A percentile compares a stretch with the other conserved stretches of the same genome.
Evolutionary conservation across 2,113 vertebrate genomes (phyloP).

Genomic region (Oncorhynchus gorbuscha): DNA sequence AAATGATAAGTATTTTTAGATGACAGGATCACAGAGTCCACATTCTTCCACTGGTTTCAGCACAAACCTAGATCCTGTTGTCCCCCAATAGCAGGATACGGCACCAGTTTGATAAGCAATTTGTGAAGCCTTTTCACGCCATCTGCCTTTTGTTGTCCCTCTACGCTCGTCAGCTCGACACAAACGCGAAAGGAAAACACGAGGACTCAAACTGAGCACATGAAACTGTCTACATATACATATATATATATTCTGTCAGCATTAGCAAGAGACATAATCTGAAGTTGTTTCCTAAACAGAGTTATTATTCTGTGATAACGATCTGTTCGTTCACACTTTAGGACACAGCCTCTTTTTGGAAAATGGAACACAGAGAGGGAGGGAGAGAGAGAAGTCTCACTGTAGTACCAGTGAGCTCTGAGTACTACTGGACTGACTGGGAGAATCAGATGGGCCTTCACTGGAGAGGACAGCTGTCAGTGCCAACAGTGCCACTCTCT

Average conservation of each 20-base stretch:
- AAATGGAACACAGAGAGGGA: slow-evolving; percentile 8
- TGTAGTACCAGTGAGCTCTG: slow-evolving; percentile 26
- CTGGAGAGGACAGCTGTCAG: slow-evolving; percentile 38
- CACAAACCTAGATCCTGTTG: slow-evolving; percentile 63
- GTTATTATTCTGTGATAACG: slow-evolving; percentile 20
- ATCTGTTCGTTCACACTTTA: slow-evolving; percentile 30
- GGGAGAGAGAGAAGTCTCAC: not conserved
- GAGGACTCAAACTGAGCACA: slow-evolving; percentile 30
- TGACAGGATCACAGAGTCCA: slow-evolving; percentile 54
- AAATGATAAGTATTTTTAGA: slow-evolving; percentile 66
- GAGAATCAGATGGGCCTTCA: slow-evolving; percentile 24
- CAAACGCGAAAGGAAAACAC: slow-evolving; percentile 26
- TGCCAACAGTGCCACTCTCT: slow-evolving; percentile 33
- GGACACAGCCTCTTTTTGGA: not conserved
- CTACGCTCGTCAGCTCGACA: slow-evolving; percentile 36
- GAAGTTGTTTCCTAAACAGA: slow-evolving; percentile 36
- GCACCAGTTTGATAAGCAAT: slow-evolving; percentile 58
- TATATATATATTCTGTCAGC: not conserved
- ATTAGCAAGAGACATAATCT: slow-evolving; percentile 21
- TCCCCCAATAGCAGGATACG: slow-evolving; percentile 53
- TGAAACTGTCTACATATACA: slow-evolving; percentile 22
- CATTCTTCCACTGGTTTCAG: slow-evolving; percentile 60
- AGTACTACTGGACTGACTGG: slow-evolving; percentile 22
- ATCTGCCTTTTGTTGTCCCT: slow-evolving; percentile 31
- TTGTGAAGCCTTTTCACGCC: slow-evolving; percentile 34